These are phyloP conservation scores for Cephalotes varians DNA, from an alignment of 2,888 invertebrate genomes.

Conservation along the genomic window DNA sequence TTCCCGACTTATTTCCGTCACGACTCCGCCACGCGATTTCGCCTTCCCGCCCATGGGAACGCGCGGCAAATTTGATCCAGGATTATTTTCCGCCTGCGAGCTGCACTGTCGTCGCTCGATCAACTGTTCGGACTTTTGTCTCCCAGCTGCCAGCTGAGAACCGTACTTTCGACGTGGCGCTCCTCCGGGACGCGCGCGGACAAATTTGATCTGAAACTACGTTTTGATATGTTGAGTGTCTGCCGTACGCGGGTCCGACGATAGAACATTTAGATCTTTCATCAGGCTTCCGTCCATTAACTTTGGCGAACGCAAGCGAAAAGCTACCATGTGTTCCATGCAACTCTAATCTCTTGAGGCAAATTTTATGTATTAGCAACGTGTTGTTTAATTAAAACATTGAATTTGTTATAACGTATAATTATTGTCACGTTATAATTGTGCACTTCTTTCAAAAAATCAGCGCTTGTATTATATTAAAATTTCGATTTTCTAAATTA, in stretches of 20 bases:
- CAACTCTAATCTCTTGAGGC: neutral
- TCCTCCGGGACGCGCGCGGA: constrained; percentile 25
- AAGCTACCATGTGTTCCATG: neutral
- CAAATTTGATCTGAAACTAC: constrained; percentile 43
- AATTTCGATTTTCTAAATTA: neutral
- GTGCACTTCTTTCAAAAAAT: neutral
- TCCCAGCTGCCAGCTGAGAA: constrained; percentile 16
- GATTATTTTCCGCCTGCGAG: constrained; percentile 32
- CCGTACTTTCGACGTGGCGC: constrained; percentile 22
- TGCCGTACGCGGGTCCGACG: neutral
- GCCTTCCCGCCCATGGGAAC: neutral
- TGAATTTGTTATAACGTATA: neutral
- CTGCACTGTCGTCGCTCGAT: constrained; percentile 41
- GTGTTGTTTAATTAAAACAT: constrained; percentile 9
- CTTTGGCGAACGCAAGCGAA: neutral
- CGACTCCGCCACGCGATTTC: constrained; percentile 16
- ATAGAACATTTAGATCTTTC: constrained; percentile 21
- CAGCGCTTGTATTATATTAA: neutral
- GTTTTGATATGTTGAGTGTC: constrained; percentile 25
- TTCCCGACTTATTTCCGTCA: constrained; percentile 55
- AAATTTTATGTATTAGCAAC: neutral
- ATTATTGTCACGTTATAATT: neutral
- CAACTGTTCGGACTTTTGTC: constrained; percentile 50
- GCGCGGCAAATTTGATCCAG: constrained; percentile 45
- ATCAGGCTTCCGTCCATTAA: neutral